Evolutionary conservation across 2,113 vertebrate genomes (phyloP).

Genomic region (Tragelaphus scriptus): DNA sequence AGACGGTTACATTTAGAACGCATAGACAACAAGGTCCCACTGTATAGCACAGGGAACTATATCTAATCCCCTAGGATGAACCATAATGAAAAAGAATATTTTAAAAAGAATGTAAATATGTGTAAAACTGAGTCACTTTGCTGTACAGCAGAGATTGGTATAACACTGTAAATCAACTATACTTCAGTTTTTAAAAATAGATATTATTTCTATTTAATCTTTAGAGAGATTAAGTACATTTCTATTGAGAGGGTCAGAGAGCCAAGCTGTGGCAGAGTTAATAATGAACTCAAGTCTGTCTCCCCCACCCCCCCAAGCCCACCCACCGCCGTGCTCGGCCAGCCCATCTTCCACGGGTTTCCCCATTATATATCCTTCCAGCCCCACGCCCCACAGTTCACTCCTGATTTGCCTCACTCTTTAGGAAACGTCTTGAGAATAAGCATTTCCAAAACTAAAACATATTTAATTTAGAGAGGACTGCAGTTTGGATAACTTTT

Average conservation of each 20-base stretch:
- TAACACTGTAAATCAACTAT: neutral
- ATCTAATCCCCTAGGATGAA: neutral
- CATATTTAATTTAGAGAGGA: neutral
- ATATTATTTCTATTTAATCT: neutral
- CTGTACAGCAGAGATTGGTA: neutral
- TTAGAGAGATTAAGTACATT: neutral
- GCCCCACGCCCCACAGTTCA: neutral
- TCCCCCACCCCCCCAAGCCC: neutral
- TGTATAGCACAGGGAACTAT: neutral
- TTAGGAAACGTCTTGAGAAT: neutral
- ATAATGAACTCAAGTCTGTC: neutral
- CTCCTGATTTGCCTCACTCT: neutral
- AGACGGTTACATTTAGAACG: neutral
- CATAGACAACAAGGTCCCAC: neutral
- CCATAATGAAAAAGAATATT: neutral
- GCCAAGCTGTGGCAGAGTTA: neutral
- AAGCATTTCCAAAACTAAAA: neutral
- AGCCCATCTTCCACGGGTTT: neutral
- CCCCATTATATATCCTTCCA: fast-evolving
- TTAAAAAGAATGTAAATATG: neutral
- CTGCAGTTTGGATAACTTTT: neutral
- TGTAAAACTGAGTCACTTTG: neutral
- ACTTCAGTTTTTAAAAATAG: neutral
- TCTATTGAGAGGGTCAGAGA: neutral
- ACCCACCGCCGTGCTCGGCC: fast-evolving